phyloP scores from a whole-genome alignment of 2,888 invertebrate species.

The Argyresthia goedartella region DNA sequence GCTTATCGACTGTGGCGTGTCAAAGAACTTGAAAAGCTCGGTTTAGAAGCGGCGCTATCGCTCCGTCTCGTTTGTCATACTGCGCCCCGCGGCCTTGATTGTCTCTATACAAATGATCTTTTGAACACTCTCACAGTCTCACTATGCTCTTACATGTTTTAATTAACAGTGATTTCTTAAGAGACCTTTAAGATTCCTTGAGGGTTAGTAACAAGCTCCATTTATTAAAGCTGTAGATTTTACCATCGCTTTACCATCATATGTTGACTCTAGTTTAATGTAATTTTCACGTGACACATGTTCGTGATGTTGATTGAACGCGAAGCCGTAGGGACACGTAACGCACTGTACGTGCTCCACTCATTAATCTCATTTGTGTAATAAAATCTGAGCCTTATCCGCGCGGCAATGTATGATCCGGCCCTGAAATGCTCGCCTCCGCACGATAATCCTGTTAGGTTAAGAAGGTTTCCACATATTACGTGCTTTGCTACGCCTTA shows the following conservation, averaged over 20 bases:
- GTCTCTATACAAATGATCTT: constrained; percentile 58
- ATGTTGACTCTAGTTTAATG: too few relatives aligned
- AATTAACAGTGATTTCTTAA: too few relatives aligned
- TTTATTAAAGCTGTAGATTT: too few relatives aligned
- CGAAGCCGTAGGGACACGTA: too few relatives aligned
- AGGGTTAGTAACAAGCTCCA: too few relatives aligned
- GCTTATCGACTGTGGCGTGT: constrained; percentile 58
- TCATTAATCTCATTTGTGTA: constrained; percentile 69
- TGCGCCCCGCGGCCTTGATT: constrained; percentile 49
- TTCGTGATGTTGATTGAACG: too few relatives aligned
- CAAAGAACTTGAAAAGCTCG: constrained; percentile 67
- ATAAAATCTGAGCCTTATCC: constrained; percentile 69
- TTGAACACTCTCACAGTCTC: constrained; percentile 21
- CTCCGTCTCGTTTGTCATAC: constrained; percentile 54
- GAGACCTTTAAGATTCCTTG: too few relatives aligned
- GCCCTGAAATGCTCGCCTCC: constrained; percentile 72
- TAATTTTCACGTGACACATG: too few relatives aligned
- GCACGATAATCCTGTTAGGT: constrained; percentile 79
- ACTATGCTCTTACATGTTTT: too few relatives aligned
- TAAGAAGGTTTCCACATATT: constrained; percentile 81
- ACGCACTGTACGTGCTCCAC: too few relatives aligned
- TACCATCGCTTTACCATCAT: too few relatives aligned
- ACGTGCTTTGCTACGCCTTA: constrained; percentile 77
- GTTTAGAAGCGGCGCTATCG: constrained; percentile 53
- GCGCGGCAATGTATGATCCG: constrained; percentile 62